Percentiles rank a stretch among this genome's conserved stretches.
Conservation (phyloP, 2,113 vertebrate species). For the Anthoscopus minutus region DNA sequence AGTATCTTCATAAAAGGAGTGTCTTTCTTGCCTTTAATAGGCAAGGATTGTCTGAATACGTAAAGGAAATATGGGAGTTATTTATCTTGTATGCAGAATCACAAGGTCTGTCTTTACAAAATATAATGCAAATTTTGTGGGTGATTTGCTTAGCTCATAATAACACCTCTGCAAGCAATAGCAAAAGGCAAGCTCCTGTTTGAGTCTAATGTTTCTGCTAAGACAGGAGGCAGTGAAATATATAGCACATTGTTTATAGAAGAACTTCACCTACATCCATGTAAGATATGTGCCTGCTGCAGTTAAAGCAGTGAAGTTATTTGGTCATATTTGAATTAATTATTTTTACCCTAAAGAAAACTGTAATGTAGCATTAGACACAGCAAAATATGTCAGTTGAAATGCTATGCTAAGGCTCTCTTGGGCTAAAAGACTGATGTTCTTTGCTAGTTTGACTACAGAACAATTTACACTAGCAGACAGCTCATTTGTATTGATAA, state of each 20-base stretch:
- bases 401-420: neutral
- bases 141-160: neutral
- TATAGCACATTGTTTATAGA: neutral
- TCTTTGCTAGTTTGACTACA: neutral
- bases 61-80: neutral
- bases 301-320: neutral
- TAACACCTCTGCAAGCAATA: neutral
- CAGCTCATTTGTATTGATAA: neutral
- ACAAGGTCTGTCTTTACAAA: neutral
- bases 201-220: neutral
- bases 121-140: neutral
- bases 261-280: neutral
- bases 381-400: neutral
- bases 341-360: neutral
- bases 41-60: neutral
- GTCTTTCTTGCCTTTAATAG: neutral
- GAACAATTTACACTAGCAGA: neutral
- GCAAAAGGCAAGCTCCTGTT: neutral
- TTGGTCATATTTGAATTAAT: neutral
- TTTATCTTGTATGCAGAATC: neutral
- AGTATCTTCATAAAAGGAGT: neutral
- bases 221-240: neutral
- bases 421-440: neutral
- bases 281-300: neutral
- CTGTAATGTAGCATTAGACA: rapidly evolving